Evolutionary conservation across 2,797 vertebrate species (phyloP).

Genomic region (Salmo trutta): DNA sequence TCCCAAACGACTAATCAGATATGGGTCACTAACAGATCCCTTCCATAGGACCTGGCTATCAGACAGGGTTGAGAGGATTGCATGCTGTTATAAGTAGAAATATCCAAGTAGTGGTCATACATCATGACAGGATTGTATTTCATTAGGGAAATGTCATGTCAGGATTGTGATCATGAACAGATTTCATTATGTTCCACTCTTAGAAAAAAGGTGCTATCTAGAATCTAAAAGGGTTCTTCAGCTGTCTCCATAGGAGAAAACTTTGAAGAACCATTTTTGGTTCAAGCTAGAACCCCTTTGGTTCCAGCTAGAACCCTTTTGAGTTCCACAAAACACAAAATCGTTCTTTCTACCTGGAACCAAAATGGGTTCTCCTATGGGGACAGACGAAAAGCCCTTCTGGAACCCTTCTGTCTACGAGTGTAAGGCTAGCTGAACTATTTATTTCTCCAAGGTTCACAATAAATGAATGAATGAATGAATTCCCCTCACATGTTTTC

Average conservation of each 20-base stretch:
- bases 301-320: no score
- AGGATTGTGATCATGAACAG: background rate
- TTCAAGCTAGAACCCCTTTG: no score
- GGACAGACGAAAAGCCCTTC: no score
- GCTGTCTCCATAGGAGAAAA: no score
- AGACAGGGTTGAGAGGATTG: constrained; percentile 34
- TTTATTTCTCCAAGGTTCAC: background rate
- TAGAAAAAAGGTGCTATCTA: no score
- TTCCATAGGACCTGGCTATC: constrained; percentile 35
- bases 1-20: constrained; percentile 41
- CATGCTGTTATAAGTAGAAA: background rate
- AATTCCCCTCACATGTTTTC: background rate
- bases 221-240: no score
- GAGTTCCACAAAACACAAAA: no score
- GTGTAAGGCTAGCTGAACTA: constrained; percentile 2
- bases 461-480: background rate
- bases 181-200: background rate
- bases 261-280: no score
- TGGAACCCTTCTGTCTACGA: no score
- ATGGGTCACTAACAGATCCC: constrained; percentile 39
- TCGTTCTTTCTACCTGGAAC: no score
- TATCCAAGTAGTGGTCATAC: background rate
- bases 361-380: no score
- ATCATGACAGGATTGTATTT: background rate
- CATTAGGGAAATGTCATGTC: background rate